Base-by-base conservation (phyloP, 2,797 vertebrate genomes). In the Macroramphosus scolopax region DNA sequence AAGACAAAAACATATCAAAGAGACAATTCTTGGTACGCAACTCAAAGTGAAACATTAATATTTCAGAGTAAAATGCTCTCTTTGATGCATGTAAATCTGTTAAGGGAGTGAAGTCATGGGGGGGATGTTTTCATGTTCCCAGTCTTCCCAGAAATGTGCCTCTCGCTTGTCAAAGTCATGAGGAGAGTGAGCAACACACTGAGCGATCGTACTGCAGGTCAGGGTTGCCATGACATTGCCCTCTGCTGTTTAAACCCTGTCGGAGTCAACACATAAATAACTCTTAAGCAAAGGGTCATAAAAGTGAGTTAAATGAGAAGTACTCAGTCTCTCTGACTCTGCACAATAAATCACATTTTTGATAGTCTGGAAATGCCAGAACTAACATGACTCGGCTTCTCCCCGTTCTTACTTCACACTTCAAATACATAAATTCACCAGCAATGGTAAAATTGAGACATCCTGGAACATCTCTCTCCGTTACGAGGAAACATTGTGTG, bases 181-280 rank as follows among this genome's bases (percentile, higher is more conserved):
- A 4, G 22, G 32, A 28, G 32, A 15, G 10, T 1, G 41, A 40
- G 37, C 16, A 18, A 16, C 32, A 40, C 2, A 4, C 6, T 26
- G n/a, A 43, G 14, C 2, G 8, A 30, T 6, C 3, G 30, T 8
- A 28, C 26, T 36, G 46, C 0, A 25, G 43, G 49, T 44, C 18
- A 35, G 33, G 26, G 8, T n/a, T 49, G 51, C 39, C 46, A 3
- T 34, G 37, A 78, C 59, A 37, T 50, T 31, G 84, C 86, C 84
- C 80, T 69, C 86, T 86, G 74, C 81, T 85, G 86, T 62, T 69
- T 58, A 18, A 51, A 51, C 17, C 52, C 9, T 0, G 65, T 18
- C 24, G 72, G 39, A 60, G 42, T 16, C 47, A 4, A 44, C 17
- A 39, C 5, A 3, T 17, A 26, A 10, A 1, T 1, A 30, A 15